Base-by-base conservation (phyloP, 2,888 invertebrate species). In the Erebia palarica region DNA sequence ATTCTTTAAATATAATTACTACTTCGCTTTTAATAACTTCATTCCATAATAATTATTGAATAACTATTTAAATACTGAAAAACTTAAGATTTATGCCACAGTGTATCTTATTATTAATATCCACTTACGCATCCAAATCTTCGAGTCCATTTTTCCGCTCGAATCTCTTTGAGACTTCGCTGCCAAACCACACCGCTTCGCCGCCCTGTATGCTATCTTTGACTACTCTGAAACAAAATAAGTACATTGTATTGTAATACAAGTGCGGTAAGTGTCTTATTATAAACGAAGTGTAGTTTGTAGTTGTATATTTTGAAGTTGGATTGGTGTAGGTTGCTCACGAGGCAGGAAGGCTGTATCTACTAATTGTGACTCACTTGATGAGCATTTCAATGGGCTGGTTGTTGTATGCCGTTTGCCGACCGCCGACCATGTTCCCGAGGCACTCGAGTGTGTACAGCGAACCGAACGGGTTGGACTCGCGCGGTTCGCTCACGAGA, bases 161-260 rank as follows among this genome's bases (percentile, higher is more conserved):
- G 84, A 97, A 96, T 68, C 97, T 90, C 88, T 98, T 97, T 76
- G 95, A 95, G 1, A 98, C 97, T 82, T 98, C 98, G 86, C 97
- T 98, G 0, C 98, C 98, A 86, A 98, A 98, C 98, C 98, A 98
- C 0, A 98, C 98, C 0, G 98, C 95, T 84, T 98, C 97, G 1
- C 96, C 96, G 3, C 95, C 95, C 75, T 95, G 94, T 75, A 98
- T 96, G 69, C 97, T 97, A 72, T 96, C 95, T 11, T 95, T 95
- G 1, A 96, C 96, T 49, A 95, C 92, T 44, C 93, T 92, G 82
- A 9, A 81, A 83, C 27, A 55, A 55, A 18, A 2, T 3, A 55
- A 2, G 36, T 36, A 36, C 5, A 36, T 36, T 36, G 36, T 36
- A 36, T 36, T 36, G 36, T 36, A 36, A 36, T 36, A 36, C 36